phyloP scores from a whole-genome alignment of 2,797 vertebrate species.

The Poecilia picta region DNA sequence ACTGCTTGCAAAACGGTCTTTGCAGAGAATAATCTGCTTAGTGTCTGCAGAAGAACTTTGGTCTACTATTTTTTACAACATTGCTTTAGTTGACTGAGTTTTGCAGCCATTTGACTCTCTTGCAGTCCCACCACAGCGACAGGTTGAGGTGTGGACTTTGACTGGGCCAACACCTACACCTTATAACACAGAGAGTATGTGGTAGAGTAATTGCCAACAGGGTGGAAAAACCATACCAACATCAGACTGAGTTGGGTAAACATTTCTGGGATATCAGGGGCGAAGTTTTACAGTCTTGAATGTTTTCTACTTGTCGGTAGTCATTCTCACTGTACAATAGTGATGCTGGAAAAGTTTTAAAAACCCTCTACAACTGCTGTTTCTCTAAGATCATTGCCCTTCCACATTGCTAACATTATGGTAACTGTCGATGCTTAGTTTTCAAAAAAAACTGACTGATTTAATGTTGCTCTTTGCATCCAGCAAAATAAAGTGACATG shows the following conservation, averaged over 20 bases:
- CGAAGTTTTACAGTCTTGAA: neutral
- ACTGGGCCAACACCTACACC: constrained; percentile 1
- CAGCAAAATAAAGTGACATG: neutral
- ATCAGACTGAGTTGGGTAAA: neutral
- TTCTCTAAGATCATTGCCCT: neutral
- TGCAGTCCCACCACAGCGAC: neutral
- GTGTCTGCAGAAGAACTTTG: constrained; percentile 2
- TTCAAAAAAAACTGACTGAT: neutral
- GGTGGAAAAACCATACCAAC: neutral
- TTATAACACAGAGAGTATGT: neutral
- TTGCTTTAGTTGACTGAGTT: neutral
- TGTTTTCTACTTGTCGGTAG: neutral
- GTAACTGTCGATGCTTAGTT: neutral
- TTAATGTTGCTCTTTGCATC: neutral
- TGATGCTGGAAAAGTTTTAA: neutral
- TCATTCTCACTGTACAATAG: neutral
- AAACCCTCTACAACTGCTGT: neutral
- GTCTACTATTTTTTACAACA: neutral
- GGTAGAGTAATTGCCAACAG: neutral
- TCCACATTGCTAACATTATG: neutral
- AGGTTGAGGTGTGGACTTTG: constrained; percentile 1
- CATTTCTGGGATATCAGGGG: neutral
- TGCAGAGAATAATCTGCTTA: neutral
- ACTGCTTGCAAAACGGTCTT: neutral
- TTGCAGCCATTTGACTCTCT: neutral